Conservation (phyloP, 2,113 vertebrate genomes). For the Gobio gobio region DNA sequence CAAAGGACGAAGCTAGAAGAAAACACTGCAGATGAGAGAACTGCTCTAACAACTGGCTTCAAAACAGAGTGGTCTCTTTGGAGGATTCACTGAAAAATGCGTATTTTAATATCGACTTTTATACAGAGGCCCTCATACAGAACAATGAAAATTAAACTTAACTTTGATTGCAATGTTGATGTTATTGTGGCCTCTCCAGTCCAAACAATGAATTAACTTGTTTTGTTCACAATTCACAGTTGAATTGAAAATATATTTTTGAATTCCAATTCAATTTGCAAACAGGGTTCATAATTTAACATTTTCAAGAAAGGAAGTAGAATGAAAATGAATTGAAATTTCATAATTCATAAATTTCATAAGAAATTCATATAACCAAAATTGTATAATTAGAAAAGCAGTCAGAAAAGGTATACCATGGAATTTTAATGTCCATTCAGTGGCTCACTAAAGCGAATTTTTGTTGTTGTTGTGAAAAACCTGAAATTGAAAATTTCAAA, state of each 20-base stretch:
- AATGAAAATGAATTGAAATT: background rate
- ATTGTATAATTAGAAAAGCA: too few relatives aligned
- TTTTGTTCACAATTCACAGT: background rate
- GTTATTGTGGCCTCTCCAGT: background rate
- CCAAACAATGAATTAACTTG: background rate
- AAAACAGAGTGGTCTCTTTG: slow-evolving; percentile 27
- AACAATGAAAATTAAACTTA: background rate
- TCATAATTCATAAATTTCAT: too few relatives aligned
- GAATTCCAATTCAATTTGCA: background rate
- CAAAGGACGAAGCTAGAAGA: slow-evolving; percentile 29
- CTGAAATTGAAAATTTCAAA: background rate
- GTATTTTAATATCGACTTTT: background rate
- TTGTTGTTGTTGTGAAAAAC: background rate
- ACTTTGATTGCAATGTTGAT: background rate
- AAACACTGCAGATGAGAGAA: slow-evolving; percentile 29
- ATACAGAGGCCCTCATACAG: background rate
- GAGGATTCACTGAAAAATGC: slow-evolving; percentile 22
- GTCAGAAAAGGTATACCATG: background rate
- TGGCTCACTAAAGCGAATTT: background rate
- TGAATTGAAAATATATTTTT: background rate
- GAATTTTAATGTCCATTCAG: background rate
- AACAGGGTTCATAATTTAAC: background rate
- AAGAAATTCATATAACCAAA: too few relatives aligned
- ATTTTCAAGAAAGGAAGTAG: background rate
- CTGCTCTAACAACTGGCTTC: slow-evolving; percentile 21